Evolutionary conservation across 2,113 vertebrate genomes (phyloP), one percentile per base, ranked within the genome.

Genomic region (Scomber scombrus): DNA sequence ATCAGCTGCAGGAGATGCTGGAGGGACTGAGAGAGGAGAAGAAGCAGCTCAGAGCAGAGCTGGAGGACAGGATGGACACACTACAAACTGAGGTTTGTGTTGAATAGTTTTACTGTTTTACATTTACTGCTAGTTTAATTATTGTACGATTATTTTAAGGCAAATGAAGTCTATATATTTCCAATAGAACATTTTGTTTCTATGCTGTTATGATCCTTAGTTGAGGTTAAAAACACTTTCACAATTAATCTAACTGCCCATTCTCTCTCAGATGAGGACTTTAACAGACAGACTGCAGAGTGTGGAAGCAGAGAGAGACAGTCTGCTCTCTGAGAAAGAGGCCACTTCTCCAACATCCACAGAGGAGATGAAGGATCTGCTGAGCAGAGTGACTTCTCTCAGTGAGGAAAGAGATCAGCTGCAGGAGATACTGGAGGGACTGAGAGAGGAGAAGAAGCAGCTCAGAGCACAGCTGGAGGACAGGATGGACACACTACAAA

Each of bases 331-430:
- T 7, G 7, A 40, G 34, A 23, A 23, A 2, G 23, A 23, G 2
- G 1, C 23, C 23, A 23, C 1, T 2, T 23, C 1, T 23, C 2
- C 23, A 23, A 23, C 23, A 23, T 23, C 23, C 23, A 52, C 1
- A 1, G 56, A 11, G 54, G 85, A 92, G 74, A 23, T 66, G 62
- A 65, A 92, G 65, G 5, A 55, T 50, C 83, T 90, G 19, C 29
- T 31, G 34, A 3, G 49, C 29, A 81, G 50, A 23, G 1, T 90
- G 10, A 60, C 23, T 0, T 49, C 80, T 49, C 74, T 92, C 54
- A 60, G 54, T 11, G 82, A 89, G 66, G 91, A 93, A n/a, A 65
- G 75, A 46, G 71, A 91, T 43, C 57, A 84, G 80, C 85, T 89
- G 46, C 81, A 72, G 66, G 81, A 87, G 73, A 55, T 21, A 0